These are phyloP conservation scores for Mormyrus lacerda DNA, from an alignment of 2,113 vertebrate species.

Conservation along the genomic window DNA sequence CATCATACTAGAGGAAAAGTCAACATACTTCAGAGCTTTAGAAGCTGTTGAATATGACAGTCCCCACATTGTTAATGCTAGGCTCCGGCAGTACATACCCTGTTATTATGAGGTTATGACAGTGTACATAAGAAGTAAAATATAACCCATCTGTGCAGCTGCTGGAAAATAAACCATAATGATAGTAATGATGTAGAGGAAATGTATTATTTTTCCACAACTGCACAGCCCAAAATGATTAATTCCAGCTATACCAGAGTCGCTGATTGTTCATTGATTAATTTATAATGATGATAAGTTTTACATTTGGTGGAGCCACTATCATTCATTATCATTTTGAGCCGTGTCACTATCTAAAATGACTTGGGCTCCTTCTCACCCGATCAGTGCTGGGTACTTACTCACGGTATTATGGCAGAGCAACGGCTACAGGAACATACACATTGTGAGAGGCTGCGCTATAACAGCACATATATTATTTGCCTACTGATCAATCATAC, in stretches of 20 bases:
- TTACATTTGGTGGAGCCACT: not conserved
- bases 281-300: not conserved
- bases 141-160: not conserved
- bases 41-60: not conserved
- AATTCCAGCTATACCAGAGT: not conserved
- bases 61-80: not conserved
- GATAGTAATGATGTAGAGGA: not conserved
- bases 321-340: not conserved
- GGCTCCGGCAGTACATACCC: not conserved
- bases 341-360: not conserved
- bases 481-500: not conserved
- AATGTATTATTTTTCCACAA: not conserved
- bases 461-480: not conserved
- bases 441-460: not conserved
- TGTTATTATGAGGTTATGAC: not conserved
- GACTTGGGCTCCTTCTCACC: not conserved
- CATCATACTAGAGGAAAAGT: not conserved
- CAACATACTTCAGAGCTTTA: not conserved
- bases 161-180: not conserved
- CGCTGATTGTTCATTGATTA: conserved; percentile 4
- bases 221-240: not conserved
- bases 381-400: not conserved
- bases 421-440: not conserved
- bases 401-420: not conserved
- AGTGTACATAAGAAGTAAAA: not conserved